These are phyloP conservation scores for Lynx canadensis DNA, from an alignment of 2,113 vertebrate genomes.

Conservation along the genomic window DNA sequence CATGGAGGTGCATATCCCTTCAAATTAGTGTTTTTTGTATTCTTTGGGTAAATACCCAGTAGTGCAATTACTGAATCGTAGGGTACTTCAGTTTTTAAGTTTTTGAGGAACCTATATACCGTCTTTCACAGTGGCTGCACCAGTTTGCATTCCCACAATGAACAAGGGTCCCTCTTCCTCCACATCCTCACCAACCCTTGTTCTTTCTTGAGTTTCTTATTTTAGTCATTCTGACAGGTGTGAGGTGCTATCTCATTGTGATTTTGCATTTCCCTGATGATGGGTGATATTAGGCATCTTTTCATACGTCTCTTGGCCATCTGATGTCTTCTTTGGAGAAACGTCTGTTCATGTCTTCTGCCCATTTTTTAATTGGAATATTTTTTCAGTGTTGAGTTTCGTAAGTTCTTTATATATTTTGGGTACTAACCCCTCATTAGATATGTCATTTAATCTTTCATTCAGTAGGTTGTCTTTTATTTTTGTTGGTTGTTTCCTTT, in stretches of 20 bases:
- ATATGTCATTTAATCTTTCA: neutral
- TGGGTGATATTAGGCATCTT: neutral
- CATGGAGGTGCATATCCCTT: neutral
- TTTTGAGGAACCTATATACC: neutral
- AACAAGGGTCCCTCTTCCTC: neutral
- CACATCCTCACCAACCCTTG: neutral
- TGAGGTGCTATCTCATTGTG: neutral
- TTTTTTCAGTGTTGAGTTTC: neutral
- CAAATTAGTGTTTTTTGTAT: neutral
- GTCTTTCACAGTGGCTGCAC: neutral
- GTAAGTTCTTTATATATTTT: neutral
- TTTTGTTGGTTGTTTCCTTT: neutral
- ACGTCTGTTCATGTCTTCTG: neutral
- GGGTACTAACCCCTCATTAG: neutral
- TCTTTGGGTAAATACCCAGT: neutral
- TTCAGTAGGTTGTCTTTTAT: neutral
- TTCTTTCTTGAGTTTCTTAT: neutral
- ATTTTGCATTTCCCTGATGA: neutral
- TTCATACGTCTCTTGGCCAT: neutral
- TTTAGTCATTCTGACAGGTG: neutral
- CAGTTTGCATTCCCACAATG: neutral
- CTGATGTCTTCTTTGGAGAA: neutral
- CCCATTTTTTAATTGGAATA: neutral
- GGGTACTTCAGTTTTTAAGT: neutral
- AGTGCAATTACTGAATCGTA: neutral